These are phyloP conservation scores for Molossus molossus DNA, from an alignment of 2,797 vertebrate genomes.

Conservation along the genomic window DNA sequence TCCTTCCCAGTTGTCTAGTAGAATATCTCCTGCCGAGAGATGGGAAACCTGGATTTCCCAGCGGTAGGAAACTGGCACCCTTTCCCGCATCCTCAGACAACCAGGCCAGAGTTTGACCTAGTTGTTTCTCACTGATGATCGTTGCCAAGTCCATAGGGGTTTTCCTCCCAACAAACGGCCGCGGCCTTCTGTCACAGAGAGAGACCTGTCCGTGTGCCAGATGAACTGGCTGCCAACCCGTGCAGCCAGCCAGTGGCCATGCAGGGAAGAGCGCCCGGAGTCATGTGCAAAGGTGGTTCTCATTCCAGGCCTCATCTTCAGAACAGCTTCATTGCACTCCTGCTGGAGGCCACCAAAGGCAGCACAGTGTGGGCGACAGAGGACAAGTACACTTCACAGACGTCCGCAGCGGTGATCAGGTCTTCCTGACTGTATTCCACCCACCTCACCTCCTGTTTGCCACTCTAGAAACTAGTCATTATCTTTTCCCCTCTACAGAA, in stretches of 20 bases:
- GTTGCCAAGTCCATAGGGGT: neutral
- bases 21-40: conserved; percentile 19
- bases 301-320: neutral
- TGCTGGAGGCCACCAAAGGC: neutral
- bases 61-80: neutral
- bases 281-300: accelerated
- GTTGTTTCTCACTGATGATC: neutral
- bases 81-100: neutral
- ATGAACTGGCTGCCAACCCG: neutral
- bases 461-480: conserved; percentile 7
- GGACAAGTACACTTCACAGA: neutral
- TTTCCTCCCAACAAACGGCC: conserved; percentile 29
- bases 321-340: neutral
- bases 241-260: accelerated
- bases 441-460: neutral
- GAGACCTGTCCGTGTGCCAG: neutral
- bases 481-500: too few relatives aligned
- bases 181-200: neutral
- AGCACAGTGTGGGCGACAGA: neutral
- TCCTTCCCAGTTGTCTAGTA: neutral
- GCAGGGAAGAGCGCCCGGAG: neutral
- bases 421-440: neutral
- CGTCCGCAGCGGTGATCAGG: neutral
- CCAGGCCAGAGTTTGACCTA: neutral
- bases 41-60: conserved; percentile 1